These are phyloP conservation scores for Hololepta plana DNA, from an alignment of 2,888 invertebrate species.

Conservation along the genomic window DNA sequence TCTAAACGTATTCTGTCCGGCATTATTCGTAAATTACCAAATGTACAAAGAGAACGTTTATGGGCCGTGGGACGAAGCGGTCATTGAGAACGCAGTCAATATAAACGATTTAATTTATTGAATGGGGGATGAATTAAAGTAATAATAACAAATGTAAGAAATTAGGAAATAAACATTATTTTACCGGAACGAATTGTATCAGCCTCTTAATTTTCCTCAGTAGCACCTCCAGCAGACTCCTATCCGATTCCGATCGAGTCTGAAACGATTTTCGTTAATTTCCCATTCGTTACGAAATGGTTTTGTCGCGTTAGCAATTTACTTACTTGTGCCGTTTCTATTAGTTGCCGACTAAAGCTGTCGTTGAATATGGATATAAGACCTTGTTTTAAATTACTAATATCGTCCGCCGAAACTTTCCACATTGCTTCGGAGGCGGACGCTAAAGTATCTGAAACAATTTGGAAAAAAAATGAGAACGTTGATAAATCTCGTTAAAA, in stretches of 20 bases:
- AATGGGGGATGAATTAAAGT: conserved; percentile 8
- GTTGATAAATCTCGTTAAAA: not conserved
- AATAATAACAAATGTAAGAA: conserved; percentile 8
- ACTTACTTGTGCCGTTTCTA: conserved; percentile 44
- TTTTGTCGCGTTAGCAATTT: conserved; percentile 1
- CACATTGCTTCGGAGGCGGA: conserved; percentile 32
- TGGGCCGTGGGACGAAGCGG: conserved; percentile 96
- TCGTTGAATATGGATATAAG: conserved; percentile 60
- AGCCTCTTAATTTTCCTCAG: conserved; percentile 62
- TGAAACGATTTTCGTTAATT: conserved; percentile 18
- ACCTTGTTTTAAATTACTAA: conserved; percentile 49
- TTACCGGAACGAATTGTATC: conserved; percentile 55
- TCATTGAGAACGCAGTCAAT: conserved; percentile 45
- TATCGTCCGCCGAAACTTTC: conserved; percentile 40
- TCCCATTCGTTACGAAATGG: conserved; percentile 6
- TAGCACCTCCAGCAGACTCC: conserved; percentile 53
- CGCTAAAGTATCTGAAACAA: conserved; percentile 23
- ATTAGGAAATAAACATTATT: conserved; percentile 24
- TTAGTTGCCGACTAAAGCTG: conserved; percentile 54
- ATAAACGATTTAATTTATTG: conserved; percentile 17
- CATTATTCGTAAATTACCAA: conserved; percentile 58
- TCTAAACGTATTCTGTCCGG: conserved; percentile 54
- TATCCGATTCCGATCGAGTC: conserved; percentile 45
- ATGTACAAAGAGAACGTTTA: conserved; percentile 79
- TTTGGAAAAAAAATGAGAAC: not conserved